Percentiles rank a stretch among this genome's conserved stretches.
Conservation (phyloP, 2,113 vertebrate genomes). For the Oreotragus oreotragus region DNA sequence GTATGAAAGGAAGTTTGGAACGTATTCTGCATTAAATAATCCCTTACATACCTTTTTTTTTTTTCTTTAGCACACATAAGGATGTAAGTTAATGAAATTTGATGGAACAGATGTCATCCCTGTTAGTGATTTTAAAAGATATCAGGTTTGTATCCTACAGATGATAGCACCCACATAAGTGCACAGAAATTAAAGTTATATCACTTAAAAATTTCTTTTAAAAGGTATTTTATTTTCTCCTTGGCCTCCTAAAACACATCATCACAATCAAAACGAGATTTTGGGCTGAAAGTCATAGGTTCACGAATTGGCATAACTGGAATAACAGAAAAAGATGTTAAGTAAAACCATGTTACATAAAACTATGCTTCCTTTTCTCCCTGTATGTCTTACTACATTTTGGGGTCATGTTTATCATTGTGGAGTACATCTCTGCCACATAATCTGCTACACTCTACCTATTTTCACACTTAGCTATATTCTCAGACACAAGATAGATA, state of each 20-base stretch:
- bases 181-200: not conserved
- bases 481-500: not conserved
- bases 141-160: not conserved
- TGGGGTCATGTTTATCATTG: not conserved
- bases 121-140: not conserved
- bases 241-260: not conserved
- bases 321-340: not conserved
- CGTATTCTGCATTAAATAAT: not conserved
- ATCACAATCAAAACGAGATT: not conserved
- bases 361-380: not conserved
- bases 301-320: not conserved
- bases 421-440: fast-evolving
- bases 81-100: not conserved
- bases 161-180: not conserved
- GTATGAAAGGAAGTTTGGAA: not conserved
- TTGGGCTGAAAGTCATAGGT: not conserved
- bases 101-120: not conserved
- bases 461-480: not conserved
- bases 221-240: not conserved
- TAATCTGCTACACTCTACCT: not conserved
- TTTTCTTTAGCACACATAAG: not conserved
- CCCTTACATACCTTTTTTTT: not conserved
- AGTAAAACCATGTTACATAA: not conserved
- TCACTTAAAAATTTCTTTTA: not conserved
- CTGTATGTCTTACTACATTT: not conserved